Evolutionary conservation across 2,797 vertebrate genomes (phyloP).

Genomic region (Ctenopoma kingsleyae): DNA sequence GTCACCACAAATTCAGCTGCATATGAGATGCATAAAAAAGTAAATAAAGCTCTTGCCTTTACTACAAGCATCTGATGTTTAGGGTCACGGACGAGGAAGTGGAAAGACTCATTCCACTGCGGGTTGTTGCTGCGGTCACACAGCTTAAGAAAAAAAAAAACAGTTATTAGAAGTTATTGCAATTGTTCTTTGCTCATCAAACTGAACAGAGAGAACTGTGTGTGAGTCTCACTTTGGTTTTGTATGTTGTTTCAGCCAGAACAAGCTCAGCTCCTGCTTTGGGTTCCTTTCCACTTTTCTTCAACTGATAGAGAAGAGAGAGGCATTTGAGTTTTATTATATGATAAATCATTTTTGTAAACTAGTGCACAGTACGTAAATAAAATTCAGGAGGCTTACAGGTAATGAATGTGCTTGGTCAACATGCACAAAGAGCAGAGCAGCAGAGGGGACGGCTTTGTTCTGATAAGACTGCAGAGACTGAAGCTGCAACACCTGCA

Average conservation of each 20-base stretch:
- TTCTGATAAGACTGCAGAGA: conserved; percentile 86
- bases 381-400: conserved; percentile 77
- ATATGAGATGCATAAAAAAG: background rate
- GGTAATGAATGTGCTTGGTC: conserved; percentile 87
- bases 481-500: conserved; percentile 89
- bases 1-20: background rate
- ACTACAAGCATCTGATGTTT: conserved; percentile 87
- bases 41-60: conserved; percentile 79
- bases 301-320: conserved; percentile 77
- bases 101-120: conserved; percentile 89
- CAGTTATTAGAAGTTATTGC: background rate
- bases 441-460: conserved; percentile 86
- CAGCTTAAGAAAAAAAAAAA: conserved; percentile 73
- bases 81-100: conserved; percentile 89
- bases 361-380: background rate
- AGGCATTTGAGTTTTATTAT: background rate
- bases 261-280: conserved; percentile 85
- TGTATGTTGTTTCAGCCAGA: conserved; percentile 83
- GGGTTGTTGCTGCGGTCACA: conserved; percentile 84
- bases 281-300: conserved; percentile 91
- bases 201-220: background rate
- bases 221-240: conserved; percentile 85
- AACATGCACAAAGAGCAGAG: conserved; percentile 88
- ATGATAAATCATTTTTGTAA: background rate
- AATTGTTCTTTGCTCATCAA: background rate